These are phyloP conservation scores for Orientallactaga bullata DNA, from an alignment of 2,113 vertebrate genomes.

Conservation along the genomic window DNA sequence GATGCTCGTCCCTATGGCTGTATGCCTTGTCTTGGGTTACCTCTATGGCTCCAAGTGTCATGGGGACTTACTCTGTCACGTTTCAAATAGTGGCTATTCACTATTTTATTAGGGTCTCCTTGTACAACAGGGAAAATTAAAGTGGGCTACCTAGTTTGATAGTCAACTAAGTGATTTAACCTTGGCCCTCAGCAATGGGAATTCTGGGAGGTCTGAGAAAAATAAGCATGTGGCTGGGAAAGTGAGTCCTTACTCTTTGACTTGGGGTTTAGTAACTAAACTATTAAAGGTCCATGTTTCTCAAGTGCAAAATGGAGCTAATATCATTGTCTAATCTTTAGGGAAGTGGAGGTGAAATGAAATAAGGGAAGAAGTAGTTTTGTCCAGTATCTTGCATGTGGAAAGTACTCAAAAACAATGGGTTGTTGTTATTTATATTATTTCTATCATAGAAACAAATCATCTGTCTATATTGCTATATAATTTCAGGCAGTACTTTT, in stretches of 20 bases:
- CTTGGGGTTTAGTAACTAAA: background rate
- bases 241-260: background rate
- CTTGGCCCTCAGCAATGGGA: background rate
- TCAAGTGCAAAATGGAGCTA: background rate
- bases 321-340: background rate
- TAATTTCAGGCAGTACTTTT: background rate
- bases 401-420: background rate
- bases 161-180: background rate
- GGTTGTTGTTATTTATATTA: slow-evolving; percentile 9
- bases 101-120: background rate
- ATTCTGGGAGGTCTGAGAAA: background rate
- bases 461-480: background rate
- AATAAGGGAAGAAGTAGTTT: background rate
- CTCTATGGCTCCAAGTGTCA: background rate
- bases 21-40: background rate
- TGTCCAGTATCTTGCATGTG: background rate
- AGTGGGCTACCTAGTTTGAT: background rate
- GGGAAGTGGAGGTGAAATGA: background rate
- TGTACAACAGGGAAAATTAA: background rate
- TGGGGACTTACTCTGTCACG: background rate
- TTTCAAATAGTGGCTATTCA: background rate
- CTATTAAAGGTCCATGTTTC: background rate
- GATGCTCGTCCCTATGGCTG: background rate
- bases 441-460: slow-evolving; percentile 25
- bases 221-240: background rate